These are phyloP conservation scores for Xiphophorus couchianus DNA, from an alignment of 2,113 vertebrate genomes.

Conservation along the genomic window DNA sequence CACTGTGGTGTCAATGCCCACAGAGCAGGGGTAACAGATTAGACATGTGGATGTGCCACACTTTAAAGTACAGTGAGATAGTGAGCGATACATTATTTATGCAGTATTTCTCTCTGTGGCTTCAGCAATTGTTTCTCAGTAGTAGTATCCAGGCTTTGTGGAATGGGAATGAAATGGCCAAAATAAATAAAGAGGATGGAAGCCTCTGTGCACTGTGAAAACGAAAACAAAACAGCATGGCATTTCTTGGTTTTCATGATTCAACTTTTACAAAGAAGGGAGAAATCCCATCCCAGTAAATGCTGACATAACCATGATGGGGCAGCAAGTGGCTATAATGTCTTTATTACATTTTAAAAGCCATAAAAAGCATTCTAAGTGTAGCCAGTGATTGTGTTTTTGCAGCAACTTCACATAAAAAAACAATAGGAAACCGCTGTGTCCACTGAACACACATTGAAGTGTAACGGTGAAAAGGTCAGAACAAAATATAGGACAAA, in stretches of 20 bases:
- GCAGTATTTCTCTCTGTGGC: conserved; percentile 17
- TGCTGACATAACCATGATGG: neutral
- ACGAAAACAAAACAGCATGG: neutral
- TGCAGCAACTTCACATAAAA: neutral
- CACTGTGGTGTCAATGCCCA: neutral
- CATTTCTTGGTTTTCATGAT: neutral
- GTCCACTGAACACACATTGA: neutral
- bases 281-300: neutral
- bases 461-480: neutral
- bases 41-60: conserved; percentile 15
- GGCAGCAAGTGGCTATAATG: too few relatives aligned
- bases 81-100: conserved; percentile 11
- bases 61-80: neutral
- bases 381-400: neutral
- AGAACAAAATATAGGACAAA: neutral
- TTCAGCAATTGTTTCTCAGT: conserved; percentile 29
- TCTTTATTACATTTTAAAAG: neutral
- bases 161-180: neutral
- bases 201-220: neutral
- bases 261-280: neutral
- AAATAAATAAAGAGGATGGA: neutral
- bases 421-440: neutral
- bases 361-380: neutral
- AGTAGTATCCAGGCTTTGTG: conserved; percentile 1
- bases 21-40: conserved; percentile 1